Base-by-base conservation (phyloP, 1,140 invertebrate species). In the Lethocerus indicus region DNA sequence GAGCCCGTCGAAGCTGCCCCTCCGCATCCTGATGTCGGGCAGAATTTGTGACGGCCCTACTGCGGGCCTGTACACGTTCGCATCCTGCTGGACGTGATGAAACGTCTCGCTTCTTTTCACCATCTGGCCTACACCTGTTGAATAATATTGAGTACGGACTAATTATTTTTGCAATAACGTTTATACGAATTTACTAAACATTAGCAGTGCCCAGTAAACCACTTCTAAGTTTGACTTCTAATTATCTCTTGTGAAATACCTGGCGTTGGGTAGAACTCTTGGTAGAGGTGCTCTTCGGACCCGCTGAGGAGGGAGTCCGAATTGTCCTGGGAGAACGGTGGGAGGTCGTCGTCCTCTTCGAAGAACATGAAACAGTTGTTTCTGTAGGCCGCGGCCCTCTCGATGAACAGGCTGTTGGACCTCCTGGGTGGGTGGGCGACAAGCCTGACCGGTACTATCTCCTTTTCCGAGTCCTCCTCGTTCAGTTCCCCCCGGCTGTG, bases 251-350 rank as follows among this genome's bases (percentile, higher is more conserved):
- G n/a, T n/a, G n/a, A n/a, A n/a, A n/a, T n/a, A n/a, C n/a, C n/a
- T n/a, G n/a, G n/a, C n/a, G n/a, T n/a, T n/a, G n/a, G n/a, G n/a
- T n/a, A n/a, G n/a, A n/a, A n/a, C n/a, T n/a, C n/a, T n/a, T n/a
- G n/a, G n/a, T n/a, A n/a, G n/a, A 26, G 13, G 16, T 39, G 46
- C 21, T 56, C 56, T 23, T 74, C 73, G 0, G 78, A 79, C 0
- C 76, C 72, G 54, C 77, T 81, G 0, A 82, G 59, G 12, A 81
- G 62, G 0, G 78, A 81, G 61, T 82, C 79, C 1, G 78, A 81
- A 12, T 75, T 75, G 57, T 80, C 76, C 41, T 75, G 76, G 23
- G 68, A 64, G n/a, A n/a, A n/a, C n/a, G n/a, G n/a, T n/a, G n/a
- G n/a, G n/a, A n/a, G n/a, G n/a, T n/a, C n/a, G 3, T 78, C 76